phyloP scores from a whole-genome alignment of 2,888 invertebrate genomes.

The Clanis bilineata region DNA sequence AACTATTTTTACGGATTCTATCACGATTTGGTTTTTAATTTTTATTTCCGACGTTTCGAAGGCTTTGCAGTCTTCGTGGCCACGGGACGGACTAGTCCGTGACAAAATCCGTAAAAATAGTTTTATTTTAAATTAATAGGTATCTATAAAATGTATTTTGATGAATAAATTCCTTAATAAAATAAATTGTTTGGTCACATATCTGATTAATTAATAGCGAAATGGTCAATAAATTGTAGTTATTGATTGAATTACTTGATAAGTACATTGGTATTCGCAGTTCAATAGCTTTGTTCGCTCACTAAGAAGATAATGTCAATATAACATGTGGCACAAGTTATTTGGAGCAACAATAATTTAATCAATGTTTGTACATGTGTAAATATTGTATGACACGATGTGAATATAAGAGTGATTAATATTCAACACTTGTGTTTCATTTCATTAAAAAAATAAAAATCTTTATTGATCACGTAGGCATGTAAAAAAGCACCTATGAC shows the following conservation, averaged over 20 bases:
- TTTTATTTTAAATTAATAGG: no score
- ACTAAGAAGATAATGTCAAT: constrained; percentile 1
- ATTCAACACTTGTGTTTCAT: constrained; percentile 41
- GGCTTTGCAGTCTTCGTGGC: no score
- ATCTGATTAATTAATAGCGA: background rate
- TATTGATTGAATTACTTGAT: background rate
- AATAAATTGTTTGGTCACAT: background rate
- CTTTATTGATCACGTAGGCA: no score
- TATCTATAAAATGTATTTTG: no score
- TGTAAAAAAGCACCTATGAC: no score
- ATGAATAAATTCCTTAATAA: background rate
- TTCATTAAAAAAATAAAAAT: no score
- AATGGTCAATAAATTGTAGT: background rate
- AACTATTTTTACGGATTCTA: no score
- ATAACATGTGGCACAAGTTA: constrained; percentile 21
- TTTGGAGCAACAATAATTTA: constrained; percentile 35
- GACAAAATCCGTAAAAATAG: no score
- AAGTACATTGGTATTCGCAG: constrained; percentile 21
- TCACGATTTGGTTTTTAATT: no score
- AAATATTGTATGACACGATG: constrained; percentile 62
- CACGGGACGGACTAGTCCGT: no score
- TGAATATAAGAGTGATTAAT: constrained; percentile 78
- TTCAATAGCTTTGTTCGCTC: constrained; percentile 23
- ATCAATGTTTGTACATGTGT: constrained; percentile 65
- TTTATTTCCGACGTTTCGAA: no score